phyloP scores from a whole-genome alignment of 2,888 invertebrate genomes.

The Litoditis marina region DNA sequence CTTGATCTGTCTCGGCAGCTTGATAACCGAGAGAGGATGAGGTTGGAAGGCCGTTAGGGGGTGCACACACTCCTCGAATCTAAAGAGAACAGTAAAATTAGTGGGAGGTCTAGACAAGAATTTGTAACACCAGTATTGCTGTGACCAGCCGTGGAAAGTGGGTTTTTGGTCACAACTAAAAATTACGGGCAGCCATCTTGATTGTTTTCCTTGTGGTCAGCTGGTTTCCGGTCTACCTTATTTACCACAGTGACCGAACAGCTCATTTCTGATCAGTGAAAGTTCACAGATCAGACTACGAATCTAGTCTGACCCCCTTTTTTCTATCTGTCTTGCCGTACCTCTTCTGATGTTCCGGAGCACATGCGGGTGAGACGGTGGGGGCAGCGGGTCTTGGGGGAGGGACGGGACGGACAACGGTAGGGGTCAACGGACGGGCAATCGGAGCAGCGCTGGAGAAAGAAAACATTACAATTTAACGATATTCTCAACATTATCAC shows the following conservation, averaged over 20 bases:
- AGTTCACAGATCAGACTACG: no score
- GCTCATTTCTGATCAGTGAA: no score
- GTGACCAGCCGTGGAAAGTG: no score
- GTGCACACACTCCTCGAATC: constrained; percentile 53
- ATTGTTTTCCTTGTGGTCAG: no score
- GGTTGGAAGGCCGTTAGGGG: constrained; percentile 57
- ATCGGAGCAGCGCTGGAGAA: constrained; percentile 6
- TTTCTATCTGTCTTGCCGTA: constrained; percentile 20
- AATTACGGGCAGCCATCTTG: no score
- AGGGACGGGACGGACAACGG: constrained; percentile 24
- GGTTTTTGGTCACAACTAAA: no score
- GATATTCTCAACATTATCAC: neutral
- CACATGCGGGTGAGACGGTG: constrained; percentile 31
- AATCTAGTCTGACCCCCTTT: no score
- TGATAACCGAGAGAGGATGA: constrained; percentile 58
- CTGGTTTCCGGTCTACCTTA: no score
- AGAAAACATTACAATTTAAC: neutral
- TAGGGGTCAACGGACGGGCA: constrained; percentile 33
- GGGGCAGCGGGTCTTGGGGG: constrained; percentile 19
- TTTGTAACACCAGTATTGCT: no score
- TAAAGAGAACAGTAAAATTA: constrained; percentile 3
- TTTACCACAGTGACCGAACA: no score
- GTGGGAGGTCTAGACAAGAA: neutral
- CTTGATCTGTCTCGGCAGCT: constrained; percentile 54
- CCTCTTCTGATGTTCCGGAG: constrained; percentile 47